A percentile compares a stretch with the other conserved stretches of the same genome.
Evolutionary conservation across 2,113 vertebrate species (phyloP).

Genomic region (Oncorhynchus keta): DNA sequence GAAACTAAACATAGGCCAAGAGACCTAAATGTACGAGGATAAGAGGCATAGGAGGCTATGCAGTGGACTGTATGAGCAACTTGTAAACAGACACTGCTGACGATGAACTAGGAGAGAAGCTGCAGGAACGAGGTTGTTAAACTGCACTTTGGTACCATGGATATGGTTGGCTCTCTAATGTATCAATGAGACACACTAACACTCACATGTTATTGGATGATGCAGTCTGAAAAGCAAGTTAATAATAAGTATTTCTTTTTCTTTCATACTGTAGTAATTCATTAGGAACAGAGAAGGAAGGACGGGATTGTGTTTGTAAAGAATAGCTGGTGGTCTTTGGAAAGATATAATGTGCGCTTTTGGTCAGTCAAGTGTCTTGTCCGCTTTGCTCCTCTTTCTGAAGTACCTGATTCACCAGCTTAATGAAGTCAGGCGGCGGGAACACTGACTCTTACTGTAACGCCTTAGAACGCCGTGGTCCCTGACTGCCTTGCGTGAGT

Average conservation of each 20-base stretch:
- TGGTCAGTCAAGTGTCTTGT: slow-evolving; percentile 61
- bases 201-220: slow-evolving; percentile 66
- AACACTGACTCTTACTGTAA: slow-evolving; percentile 67
- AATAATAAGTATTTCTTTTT: slow-evolving; percentile 49
- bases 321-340: slow-evolving; percentile 6
- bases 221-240: slow-evolving; percentile 66
- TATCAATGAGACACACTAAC: slow-evolving; percentile 75
- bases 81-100: slow-evolving; percentile 61
- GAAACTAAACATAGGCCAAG: slow-evolving; percentile 36
- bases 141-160: slow-evolving; percentile 79
- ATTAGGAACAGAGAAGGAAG: slow-evolving; percentile 56
- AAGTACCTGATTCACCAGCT: slow-evolving; percentile 75
- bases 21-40: slow-evolving; percentile 27
- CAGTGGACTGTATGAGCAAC: slow-evolving; percentile 46
- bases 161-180: slow-evolving; percentile 69
- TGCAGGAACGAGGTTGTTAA: slow-evolving; percentile 45
- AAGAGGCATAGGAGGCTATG: slow-evolving; percentile 48
- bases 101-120: slow-evolving; percentile 30
- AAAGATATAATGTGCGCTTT: slow-evolving; percentile 42
- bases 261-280: slow-evolving; percentile 70
- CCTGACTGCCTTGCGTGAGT: slow-evolving; percentile 63
- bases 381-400: slow-evolving; percentile 48
- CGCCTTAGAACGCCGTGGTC: slow-evolving; percentile 74
- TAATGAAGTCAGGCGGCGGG: slow-evolving; percentile 62
- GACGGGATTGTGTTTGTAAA: slow-evolving; percentile 33